Evolutionary conservation across 2,888 invertebrate species (phyloP).

Genomic region (Thysanoteuthis rhombus): DNA sequence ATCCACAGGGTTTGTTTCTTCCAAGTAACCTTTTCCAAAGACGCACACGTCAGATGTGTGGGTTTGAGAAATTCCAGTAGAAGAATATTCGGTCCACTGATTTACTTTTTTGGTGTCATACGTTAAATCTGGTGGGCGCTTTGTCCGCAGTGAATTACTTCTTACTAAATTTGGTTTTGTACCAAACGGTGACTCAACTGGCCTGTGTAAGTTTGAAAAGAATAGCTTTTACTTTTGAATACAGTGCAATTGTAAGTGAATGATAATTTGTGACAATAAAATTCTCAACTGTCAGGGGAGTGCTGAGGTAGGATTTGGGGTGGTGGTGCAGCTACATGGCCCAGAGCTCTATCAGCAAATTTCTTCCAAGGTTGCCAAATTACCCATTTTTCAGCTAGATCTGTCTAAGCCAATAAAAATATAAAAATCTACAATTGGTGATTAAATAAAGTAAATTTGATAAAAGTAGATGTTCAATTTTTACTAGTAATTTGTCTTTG

Average conservation of each 20-base stretch:
- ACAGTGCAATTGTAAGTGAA: background rate
- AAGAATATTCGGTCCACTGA: slow-evolving; percentile 15
- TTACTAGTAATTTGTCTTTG: too few relatives aligned
- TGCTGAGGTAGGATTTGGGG: too few relatives aligned
- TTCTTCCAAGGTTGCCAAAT: too few relatives aligned
- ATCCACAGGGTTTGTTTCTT: background rate
- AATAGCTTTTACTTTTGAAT: background rate
- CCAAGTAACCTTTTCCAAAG: slow-evolving; percentile 13
- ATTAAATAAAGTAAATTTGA: too few relatives aligned
- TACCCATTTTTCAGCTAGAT: too few relatives aligned
- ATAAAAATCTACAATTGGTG: too few relatives aligned
- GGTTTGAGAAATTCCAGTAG: background rate
- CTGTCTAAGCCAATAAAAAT: too few relatives aligned
- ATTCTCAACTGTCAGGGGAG: background rate
- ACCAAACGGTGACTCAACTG: slow-evolving; percentile 12
- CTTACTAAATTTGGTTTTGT: slow-evolving; percentile 1
- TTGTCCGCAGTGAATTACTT: background rate
- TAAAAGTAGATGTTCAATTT: too few relatives aligned
- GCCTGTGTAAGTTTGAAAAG: background rate
- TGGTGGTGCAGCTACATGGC: too few relatives aligned
- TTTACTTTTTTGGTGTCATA: slow-evolving; percentile 19
- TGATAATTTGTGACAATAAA: background rate
- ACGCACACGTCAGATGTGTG: slow-evolving; percentile 2
- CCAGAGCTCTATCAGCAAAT: too few relatives aligned
- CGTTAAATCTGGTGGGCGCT: background rate